A percentile compares a stretch with the other conserved stretches of the same genome.
phyloP scores from a whole-genome alignment of 1,140 invertebrate species.

The Gryon sp. region DNA sequence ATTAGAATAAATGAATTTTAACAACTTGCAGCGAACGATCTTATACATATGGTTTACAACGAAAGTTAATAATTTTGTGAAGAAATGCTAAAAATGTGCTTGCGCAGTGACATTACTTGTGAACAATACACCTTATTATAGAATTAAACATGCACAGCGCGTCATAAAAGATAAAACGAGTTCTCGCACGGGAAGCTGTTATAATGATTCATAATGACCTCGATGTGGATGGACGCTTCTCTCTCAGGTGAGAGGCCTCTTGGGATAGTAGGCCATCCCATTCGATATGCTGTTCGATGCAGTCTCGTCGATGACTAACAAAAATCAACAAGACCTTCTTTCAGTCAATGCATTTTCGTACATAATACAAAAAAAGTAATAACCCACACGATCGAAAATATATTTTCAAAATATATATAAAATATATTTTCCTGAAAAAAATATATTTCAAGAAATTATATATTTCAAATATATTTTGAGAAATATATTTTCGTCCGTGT shows the following conservation, averaged over 20 bases:
- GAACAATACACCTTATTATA: conserved; percentile 42
- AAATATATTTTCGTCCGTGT: no score
- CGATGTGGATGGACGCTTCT: conserved; percentile 76
- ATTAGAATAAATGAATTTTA: no score
- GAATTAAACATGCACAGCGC: conserved; percentile 20
- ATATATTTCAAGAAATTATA: no score
- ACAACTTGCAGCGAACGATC: neutral
- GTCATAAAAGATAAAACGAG: conserved; percentile 49
- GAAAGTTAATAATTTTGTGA: conserved; percentile 31
- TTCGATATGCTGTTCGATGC: conserved; percentile 47
- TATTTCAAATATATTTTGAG: no score
- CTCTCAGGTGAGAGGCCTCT: conserved; percentile 76
- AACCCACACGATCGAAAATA: no score
- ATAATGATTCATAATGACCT: conserved; percentile 76
- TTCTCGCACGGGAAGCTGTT: conserved; percentile 66
- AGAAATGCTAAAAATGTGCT: conserved; percentile 29
- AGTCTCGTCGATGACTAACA: conserved; percentile 62
- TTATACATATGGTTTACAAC: neutral
- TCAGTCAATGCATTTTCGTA: no score
- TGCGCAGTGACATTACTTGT: conserved; percentile 21
- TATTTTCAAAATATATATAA: no score
- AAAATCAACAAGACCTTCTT: conserved; percentile 66
- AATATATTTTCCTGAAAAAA: no score
- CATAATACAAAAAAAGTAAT: no score
- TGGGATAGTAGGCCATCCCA: conserved; percentile 77